Conservation (phyloP, 2,797 vertebrate species). For the Myoxocephalus aenaeus region DNA sequence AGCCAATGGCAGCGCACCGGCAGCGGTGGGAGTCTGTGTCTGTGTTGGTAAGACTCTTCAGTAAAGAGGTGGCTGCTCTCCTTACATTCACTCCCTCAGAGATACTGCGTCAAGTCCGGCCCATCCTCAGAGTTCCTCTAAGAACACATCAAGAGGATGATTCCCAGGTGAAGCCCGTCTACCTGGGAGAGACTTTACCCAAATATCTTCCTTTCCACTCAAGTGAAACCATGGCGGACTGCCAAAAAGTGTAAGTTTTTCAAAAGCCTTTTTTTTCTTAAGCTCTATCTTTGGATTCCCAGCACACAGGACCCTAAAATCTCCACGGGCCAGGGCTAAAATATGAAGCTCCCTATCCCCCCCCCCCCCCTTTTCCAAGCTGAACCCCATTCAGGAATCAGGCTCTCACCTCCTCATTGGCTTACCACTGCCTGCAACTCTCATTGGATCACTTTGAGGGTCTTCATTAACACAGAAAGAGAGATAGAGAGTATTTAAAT, state of each 20-base stretch:
- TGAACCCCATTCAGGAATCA: conserved; percentile 33
- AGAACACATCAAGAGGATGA: conserved; percentile 71
- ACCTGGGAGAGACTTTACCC: conserved; percentile 67
- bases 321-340: conserved; percentile 64
- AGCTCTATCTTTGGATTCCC: conserved; percentile 69
- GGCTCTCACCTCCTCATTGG: conserved; percentile 58
- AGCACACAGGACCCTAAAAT: conserved; percentile 67
- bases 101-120: conserved; percentile 41
- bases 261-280: conserved; percentile 63
- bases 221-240: conserved; percentile 39
- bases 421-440: conserved; percentile 63
- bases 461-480: conserved; percentile 78
- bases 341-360: conserved; percentile 52
- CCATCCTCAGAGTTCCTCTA: conserved; percentile 65
- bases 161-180: conserved; percentile 61
- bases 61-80: conserved; percentile 46
- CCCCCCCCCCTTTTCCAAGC: conserved; percentile 33
- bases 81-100: conserved; percentile 48
- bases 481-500: conserved; percentile 77
- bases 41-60: conserved; percentile 20
- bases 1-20: conserved; percentile 51
- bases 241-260: conserved; percentile 47
- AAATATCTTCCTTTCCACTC: conserved; percentile 59
- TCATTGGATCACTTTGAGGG: conserved; percentile 65
- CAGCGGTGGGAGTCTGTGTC: conserved; percentile 46